These are phyloP conservation scores for Euspilapteryx auroguttella DNA, from an alignment of 2,888 invertebrate genomes.

Conservation along the genomic window DNA sequence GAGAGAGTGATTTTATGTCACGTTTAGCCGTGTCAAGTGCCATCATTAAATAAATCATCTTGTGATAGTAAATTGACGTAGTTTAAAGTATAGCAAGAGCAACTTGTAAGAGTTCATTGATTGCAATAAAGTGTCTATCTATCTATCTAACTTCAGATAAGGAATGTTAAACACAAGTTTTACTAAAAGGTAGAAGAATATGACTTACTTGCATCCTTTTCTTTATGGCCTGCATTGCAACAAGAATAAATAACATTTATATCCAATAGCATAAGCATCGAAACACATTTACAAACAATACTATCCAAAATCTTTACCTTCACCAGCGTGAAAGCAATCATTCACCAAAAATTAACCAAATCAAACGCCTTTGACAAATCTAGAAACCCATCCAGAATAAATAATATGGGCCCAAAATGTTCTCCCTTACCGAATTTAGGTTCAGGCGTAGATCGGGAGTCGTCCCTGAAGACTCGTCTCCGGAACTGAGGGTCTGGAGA, in stretches of 20 bases:
- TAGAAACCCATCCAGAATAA: conserved; percentile 12
- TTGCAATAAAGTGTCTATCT: no score
- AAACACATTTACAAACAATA: no score
- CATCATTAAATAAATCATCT: no score
- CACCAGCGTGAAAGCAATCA: conserved; percentile 2
- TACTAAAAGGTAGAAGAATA: no score
- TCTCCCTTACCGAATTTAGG: conserved; percentile 39
- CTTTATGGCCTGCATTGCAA: conserved; percentile 71
- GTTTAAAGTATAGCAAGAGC: no score
- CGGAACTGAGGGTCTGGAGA: conserved; percentile 68
- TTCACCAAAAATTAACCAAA: background rate
- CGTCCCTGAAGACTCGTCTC: conserved; percentile 62
- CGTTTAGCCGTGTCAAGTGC: background rate
- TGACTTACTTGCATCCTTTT: conserved; percentile 77
- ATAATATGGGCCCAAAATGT: background rate
- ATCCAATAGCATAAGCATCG: no score
- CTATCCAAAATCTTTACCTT: no score
- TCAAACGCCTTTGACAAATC: background rate
- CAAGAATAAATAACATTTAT: conserved; percentile 12
- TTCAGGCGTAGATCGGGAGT: conserved; percentile 45
- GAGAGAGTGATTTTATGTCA: no score
- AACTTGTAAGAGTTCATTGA: no score
- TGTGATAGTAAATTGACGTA: no score
- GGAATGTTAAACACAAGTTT: no score
- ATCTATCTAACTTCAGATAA: no score